These are phyloP conservation scores for Akabosia matsudoensis DNA, from an alignment of 1,140 invertebrate genomes.

Conservation along the genomic window DNA sequence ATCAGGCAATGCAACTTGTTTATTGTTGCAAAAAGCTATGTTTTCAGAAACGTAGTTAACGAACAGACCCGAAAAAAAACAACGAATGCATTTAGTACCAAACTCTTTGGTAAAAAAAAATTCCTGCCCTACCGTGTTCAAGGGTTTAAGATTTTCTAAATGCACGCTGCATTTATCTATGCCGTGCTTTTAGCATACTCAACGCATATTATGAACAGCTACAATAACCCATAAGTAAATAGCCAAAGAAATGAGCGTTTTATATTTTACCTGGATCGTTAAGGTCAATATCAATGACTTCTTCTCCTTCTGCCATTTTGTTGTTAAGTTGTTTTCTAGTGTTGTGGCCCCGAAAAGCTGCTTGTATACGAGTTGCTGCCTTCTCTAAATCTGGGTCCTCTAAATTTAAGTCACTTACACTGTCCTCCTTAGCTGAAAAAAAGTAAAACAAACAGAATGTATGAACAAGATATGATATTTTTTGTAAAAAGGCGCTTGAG, in stretches of 20 bases:
- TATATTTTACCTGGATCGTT: constrained; percentile 51
- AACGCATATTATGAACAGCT: not conserved
- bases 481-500: too few relatives aligned
- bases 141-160: too few relatives aligned
- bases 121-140: too few relatives aligned
- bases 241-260: not conserved
- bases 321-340: constrained; percentile 59
- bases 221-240: not conserved
- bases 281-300: constrained; percentile 52
- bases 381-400: constrained; percentile 60
- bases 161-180: not conserved
- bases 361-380: constrained; percentile 67
- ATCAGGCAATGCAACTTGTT: too few relatives aligned
- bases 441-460: not conserved
- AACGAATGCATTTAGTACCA: too few relatives aligned
- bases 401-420: constrained; percentile 47
- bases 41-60: too few relatives aligned
- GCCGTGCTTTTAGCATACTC: not conserved
- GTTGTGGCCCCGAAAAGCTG: constrained; percentile 62
- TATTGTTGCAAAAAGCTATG: too few relatives aligned
- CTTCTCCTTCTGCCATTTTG: constrained; percentile 46
- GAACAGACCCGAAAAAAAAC: too few relatives aligned
- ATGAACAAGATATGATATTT: too few relatives aligned
- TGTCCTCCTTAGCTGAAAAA: not conserved
- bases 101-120: too few relatives aligned